These are phyloP conservation scores for Miltochrista miniata DNA, from an alignment of 2,888 invertebrate genomes.

Conservation along the genomic window DNA sequence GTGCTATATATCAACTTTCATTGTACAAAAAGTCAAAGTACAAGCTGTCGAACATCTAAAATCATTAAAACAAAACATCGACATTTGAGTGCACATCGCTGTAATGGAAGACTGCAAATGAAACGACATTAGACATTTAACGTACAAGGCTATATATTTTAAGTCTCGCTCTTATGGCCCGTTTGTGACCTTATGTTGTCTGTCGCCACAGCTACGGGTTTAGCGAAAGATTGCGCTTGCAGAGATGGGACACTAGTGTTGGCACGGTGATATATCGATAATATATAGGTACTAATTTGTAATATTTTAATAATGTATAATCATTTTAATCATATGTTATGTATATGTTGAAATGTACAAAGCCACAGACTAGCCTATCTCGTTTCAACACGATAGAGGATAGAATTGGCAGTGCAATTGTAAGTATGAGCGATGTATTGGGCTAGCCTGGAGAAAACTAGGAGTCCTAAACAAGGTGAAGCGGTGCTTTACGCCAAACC, in stretches of 20 bases:
- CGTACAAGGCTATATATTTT: conserved; percentile 77
- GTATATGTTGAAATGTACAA: no score
- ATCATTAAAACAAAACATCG: conserved; percentile 38
- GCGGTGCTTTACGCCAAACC: no score
- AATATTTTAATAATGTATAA: not conserved
- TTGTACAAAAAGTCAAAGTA: conserved; percentile 18
- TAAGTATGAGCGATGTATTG: no score
- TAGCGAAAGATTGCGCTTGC: conserved; percentile 69
- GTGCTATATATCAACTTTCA: conserved; percentile 9
- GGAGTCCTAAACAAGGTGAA: no score
- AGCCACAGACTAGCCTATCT: no score
- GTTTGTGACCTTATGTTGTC: conserved; percentile 79
- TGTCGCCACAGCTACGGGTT: conserved; percentile 73
- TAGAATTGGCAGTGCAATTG: no score
- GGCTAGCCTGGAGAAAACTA: no score
- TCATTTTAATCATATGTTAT: no score
- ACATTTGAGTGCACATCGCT: conserved; percentile 43
- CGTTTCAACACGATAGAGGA: no score
- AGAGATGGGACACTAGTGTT: conserved; percentile 30
- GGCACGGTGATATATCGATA: conserved; percentile 28
- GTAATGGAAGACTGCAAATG: conserved; percentile 64
- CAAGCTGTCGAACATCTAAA: conserved; percentile 23
- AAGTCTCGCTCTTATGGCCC: conserved; percentile 68
- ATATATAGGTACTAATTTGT: not conserved
- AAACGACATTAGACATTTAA: conserved; percentile 77